Percentiles rank a stretch among this genome's conserved stretches.
Conservation (phyloP, 37 sponge, comb jelly and placozoan genomes). For the Cliona cf. orientalis region DNA sequence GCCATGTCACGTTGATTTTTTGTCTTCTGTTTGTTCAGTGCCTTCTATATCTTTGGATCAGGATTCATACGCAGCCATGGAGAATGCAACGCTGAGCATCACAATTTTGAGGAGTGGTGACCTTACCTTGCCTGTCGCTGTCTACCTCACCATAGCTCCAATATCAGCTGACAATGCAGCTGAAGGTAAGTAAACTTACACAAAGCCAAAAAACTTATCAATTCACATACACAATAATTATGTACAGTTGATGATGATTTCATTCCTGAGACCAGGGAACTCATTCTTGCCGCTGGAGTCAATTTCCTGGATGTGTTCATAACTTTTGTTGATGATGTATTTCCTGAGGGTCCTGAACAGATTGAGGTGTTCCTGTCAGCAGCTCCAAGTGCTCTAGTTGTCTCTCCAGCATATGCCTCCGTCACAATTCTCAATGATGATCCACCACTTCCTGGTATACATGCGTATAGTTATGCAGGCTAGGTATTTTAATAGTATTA, state of each 20-base stretch:
- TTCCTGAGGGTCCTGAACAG: constrained; percentile 13
- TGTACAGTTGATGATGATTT: background rate
- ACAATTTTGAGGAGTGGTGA: background rate
- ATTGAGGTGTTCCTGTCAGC: constrained; percentile 38
- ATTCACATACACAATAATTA: no score
- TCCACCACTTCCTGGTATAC: constrained; percentile 28
- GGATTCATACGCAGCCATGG: background rate
- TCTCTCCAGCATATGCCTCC: constrained; percentile 3
- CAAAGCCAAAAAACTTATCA: no score
- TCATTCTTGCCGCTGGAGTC: no score
- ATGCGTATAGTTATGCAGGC: no score
- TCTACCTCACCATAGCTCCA: background rate
- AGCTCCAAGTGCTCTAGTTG: constrained; percentile 29
- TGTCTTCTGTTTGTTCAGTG: background rate
- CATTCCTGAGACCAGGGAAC: background rate
- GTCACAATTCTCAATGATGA: constrained; percentile 26
- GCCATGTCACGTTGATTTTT: no score
- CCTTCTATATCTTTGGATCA: background rate
- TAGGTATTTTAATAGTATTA: background rate
- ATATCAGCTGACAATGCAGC: background rate
- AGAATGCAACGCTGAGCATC: background rate
- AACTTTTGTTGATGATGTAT: constrained; percentile 2
- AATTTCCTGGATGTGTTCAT: background rate
- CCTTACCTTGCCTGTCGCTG: background rate
- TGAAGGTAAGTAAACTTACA: no score